Evolutionary conservation across 2,797 vertebrate genomes (phyloP), one percentile per base, ranked within the genome.

Genomic region (Ciconia nigra): DNA sequence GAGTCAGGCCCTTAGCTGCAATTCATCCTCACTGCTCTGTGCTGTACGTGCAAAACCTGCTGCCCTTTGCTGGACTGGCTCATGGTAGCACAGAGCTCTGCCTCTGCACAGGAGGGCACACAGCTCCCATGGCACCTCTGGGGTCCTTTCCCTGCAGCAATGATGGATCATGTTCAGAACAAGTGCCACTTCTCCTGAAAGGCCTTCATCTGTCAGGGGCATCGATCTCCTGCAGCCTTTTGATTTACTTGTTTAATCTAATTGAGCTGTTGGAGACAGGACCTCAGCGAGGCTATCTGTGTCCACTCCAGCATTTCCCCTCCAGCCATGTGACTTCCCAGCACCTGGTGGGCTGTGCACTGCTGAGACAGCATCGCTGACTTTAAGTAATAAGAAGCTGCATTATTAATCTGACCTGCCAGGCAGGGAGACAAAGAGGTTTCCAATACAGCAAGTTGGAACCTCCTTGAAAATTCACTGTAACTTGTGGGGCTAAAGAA

Each of bases 181-280:
- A 11, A 13, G 80, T 52, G 59, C 69, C 65, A 39, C 39, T 61
- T 79, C 74, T 93, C 89, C 57, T 70, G 78, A 69, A 51, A 66
- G 42, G 21, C 63, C 63, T 88, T 57, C 77, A n/a, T 63, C 78
- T 85, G 77, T 73, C 96, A 89, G 88, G 29, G 37, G 10, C 83
- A 96, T 92, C 3, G 79, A 97, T 96, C 87, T 90, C 91, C 73
- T 90, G 63, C 84, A 89, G 76, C 81, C 35, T 87, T 84, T 87
- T 93, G 90, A 94, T 95, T 95, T 91, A 94, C 61, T 65, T 52
- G 67, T 93, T 92, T 89, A 79, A 83, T 83, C 85, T 88, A 94
- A 93, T 69, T 46, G 67, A 83, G 71, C 54, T 82, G 66, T 19
- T 93, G 63, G 69, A 93, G 86, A 77, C 37, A 62, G 83, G 63